Evolutionary conservation across 2,888 invertebrate genomes (phyloP).

Genomic region (Philaethria dido): DNA sequence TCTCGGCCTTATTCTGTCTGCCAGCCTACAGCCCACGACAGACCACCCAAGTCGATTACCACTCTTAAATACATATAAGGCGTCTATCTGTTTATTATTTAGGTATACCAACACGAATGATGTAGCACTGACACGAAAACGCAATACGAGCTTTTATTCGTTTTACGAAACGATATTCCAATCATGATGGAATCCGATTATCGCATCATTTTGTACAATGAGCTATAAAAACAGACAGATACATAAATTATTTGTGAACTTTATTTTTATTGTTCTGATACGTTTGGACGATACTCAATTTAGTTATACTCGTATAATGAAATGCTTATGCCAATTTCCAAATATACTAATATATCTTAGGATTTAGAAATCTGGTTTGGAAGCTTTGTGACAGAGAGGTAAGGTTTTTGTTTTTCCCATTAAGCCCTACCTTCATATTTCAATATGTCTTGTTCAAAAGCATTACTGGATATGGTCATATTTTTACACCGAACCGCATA

Average conservation of each 20-base stretch:
- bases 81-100: constrained; percentile 73
- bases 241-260: constrained; percentile 61
- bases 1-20: constrained; percentile 75
- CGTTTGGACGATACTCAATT: constrained; percentile 64
- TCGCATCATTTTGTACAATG: constrained; percentile 58
- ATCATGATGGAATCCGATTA: constrained; percentile 61
- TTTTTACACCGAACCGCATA: constrained; percentile 48
- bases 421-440: constrained; percentile 70
- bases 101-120: constrained; percentile 55
- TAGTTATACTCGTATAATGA: constrained; percentile 52
- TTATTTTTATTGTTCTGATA: constrained; percentile 57
- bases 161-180: constrained; percentile 59
- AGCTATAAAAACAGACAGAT: constrained; percentile 56
- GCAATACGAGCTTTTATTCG: constrained; percentile 60
- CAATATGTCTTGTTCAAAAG: constrained; percentile 64
- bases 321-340: constrained; percentile 26
- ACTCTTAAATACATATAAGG: constrained; percentile 71
- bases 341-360: neutral
- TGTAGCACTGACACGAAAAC: constrained; percentile 50
- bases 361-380: constrained; percentile 52
- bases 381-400: constrained; percentile 57
- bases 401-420: constrained; percentile 62
- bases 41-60: constrained; percentile 76
- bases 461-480: constrained; percentile 60
- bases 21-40: constrained; percentile 59